Conservation (phyloP, 1,140 invertebrate species). For the Holotrichia oblita region DNA sequence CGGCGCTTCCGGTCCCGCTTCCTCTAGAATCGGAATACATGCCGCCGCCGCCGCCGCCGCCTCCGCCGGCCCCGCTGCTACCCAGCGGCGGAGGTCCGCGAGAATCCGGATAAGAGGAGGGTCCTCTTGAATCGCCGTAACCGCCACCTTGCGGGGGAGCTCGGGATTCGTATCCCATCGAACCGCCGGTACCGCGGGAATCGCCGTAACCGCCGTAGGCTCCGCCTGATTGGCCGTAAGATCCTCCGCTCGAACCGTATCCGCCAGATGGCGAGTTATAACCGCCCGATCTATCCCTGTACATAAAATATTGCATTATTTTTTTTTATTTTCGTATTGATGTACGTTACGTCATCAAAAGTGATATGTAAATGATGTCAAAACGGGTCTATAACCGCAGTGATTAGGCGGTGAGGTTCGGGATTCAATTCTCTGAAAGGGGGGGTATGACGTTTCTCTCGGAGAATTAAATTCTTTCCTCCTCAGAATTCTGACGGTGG, state of each 20-base stretch:
- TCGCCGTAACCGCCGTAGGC: conserved; percentile 48
- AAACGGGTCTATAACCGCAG: too few relatives aligned
- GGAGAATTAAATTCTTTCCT: too few relatives aligned
- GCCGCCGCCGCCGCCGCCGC: conserved; percentile 33
- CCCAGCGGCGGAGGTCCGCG: conserved; percentile 26
- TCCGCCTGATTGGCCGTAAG: conserved; percentile 23
- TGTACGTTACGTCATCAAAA: too few relatives aligned
- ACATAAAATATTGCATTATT: neutral
- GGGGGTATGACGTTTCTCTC: too few relatives aligned
- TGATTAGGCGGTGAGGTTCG: too few relatives aligned
- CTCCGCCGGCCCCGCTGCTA: neutral
- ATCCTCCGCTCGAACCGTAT: neutral
- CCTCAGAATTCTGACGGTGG: too few relatives aligned
- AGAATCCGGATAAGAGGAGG: conserved; percentile 45
- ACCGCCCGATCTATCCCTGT: neutral
- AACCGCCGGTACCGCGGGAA: conserved; percentile 16
- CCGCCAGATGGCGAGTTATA: neutral
- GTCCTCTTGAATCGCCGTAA: conserved; percentile 43
- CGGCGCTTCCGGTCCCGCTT: neutral
- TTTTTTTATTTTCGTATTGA: too few relatives aligned
- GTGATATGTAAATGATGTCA: too few relatives aligned
- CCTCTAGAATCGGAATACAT: conserved; percentile 43
- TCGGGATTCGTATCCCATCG: conserved; percentile 18
- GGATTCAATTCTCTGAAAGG: too few relatives aligned
- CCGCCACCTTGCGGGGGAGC: conserved; percentile 30